These are phyloP conservation scores for Embidobia sp. DNA, from an alignment of 2,888 invertebrate genomes.

Conservation along the genomic window DNA sequence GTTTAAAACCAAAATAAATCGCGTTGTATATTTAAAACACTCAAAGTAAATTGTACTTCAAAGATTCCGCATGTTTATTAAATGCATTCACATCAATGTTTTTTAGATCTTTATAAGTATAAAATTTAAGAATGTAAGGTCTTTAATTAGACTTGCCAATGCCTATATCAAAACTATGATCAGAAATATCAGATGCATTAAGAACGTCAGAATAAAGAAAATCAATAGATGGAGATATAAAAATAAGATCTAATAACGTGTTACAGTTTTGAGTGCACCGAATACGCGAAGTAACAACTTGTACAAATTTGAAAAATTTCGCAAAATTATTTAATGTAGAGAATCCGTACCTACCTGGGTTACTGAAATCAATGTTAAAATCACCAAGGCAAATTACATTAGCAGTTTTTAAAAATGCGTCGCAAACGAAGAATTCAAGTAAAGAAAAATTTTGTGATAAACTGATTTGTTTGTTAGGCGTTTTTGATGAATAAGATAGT, in stretches of 20 bases:
- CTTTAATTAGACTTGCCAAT: background rate
- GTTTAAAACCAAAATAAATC: too few species aligned
- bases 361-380: constrained; percentile 2
- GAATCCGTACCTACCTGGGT: background rate
- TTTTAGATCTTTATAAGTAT: background rate
- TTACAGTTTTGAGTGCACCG: background rate
- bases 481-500: background rate
- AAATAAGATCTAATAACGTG: background rate
- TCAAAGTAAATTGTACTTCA: too few species aligned
- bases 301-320: background rate
- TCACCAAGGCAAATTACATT: constrained; percentile 5
- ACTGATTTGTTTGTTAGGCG: too few species aligned
- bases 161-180: background rate
- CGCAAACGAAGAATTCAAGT: constrained; percentile 1
- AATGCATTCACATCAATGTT: background rate
- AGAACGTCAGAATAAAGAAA: background rate
- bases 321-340: background rate
- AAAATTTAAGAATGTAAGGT: too few species aligned
- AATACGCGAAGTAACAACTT: background rate
- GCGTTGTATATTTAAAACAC: too few species aligned
- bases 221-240: background rate
- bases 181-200: background rate
- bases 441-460: background rate
- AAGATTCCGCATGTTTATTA: too few species aligned
- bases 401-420: background rate